Percentiles rank a stretch among this genome's conserved stretches.
Conservation (phyloP, 35 echinoderm and acorn worm genomes). For the Lytechinus variegatus region DNA sequence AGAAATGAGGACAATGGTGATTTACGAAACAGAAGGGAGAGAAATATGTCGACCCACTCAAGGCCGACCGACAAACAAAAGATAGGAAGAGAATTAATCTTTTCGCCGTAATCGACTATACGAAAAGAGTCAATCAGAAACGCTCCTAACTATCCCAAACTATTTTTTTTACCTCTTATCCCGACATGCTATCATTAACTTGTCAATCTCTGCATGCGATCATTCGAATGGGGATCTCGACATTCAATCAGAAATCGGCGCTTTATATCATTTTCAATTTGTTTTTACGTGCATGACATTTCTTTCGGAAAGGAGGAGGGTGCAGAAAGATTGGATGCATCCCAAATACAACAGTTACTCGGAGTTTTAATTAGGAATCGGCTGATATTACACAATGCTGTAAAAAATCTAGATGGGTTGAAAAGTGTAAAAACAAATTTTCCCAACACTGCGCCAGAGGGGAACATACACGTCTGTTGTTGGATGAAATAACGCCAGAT, state of each 20-base stretch:
- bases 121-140: neutral
- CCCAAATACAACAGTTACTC: neutral
- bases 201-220: neutral
- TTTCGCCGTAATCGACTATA: neutral
- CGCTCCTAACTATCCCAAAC: neutral
- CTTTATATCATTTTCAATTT: neutral
- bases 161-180: neutral
- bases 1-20: neutral
- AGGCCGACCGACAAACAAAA: neutral
- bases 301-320: neutral
- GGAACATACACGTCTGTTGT: too few species aligned
- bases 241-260: neutral
- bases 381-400: neutral
- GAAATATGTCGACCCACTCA: neutral
- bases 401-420: neutral
- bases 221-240: neutral
- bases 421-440: too few species aligned
- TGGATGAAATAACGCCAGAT: too few species aligned
- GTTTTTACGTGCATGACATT: neutral
- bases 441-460: too few species aligned
- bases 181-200: constrained; percentile 10
- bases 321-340: neutral
- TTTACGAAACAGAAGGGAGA: neutral
- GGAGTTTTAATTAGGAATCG: neutral
- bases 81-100: neutral